A percentile compares a stretch with the other conserved stretches of the same genome.
Evolutionary conservation across 2,113 vertebrate genomes (phyloP).

Genomic region (Indri indri): DNA sequence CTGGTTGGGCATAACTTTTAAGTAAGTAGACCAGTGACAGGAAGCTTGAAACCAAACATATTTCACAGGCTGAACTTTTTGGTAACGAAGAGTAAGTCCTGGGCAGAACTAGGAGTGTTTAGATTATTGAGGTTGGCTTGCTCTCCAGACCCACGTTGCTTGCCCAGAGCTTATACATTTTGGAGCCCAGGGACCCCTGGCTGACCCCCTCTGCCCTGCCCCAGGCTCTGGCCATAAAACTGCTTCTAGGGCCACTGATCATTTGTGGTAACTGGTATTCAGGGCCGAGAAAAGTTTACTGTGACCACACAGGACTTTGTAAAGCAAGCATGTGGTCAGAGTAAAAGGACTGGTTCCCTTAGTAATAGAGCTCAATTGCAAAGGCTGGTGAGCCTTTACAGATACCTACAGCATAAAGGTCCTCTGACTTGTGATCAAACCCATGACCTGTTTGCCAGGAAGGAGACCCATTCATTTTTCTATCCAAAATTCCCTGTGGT

Average conservation of each 20-base stretch:
- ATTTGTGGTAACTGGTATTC: constrained; percentile 37
- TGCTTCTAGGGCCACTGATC: background rate
- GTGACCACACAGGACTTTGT: background rate
- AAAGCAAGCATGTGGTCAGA: constrained; percentile 18
- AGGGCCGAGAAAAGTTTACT: constrained; percentile 13
- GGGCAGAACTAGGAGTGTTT: background rate
- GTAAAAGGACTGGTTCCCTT: background rate
- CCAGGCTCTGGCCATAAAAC: background rate
- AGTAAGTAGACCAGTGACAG: background rate
- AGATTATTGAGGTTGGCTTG: background rate
- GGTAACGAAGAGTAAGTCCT: background rate
- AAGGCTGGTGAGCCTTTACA: background rate
- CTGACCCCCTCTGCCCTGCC: background rate
- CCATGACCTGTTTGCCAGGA: background rate
- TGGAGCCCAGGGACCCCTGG: background rate
- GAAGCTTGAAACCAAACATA: constrained; percentile 46
- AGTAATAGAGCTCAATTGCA: background rate
- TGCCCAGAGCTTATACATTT: background rate
- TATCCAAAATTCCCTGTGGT: background rate
- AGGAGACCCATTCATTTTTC: background rate
- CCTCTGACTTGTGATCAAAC: background rate
- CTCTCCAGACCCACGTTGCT: background rate
- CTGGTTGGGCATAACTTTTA: background rate
- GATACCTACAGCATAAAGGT: background rate
- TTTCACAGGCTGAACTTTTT: constrained; percentile 17